phyloP scores from a whole-genome alignment of 2,797 vertebrate species.

The Artibeus jamaicensis region DNA sequence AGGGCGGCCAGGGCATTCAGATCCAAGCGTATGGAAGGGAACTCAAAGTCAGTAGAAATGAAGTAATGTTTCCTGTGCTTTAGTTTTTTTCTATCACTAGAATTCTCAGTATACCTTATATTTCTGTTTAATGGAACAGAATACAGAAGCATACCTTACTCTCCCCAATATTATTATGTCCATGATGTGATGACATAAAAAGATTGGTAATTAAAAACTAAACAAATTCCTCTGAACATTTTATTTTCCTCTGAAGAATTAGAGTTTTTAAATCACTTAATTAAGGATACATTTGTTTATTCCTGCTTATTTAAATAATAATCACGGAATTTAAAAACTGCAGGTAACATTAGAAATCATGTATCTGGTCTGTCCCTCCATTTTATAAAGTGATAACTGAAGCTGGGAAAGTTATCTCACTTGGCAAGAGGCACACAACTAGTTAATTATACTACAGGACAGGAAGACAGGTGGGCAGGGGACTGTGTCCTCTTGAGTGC shows the following conservation, averaged over 20 bases:
- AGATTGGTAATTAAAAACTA: not conserved
- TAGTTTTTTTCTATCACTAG: not conserved
- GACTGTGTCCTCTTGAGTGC: not conserved
- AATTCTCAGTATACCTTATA: not conserved
- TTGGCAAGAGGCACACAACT: not conserved
- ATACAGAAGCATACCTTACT: not conserved
- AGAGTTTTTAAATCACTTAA: not conserved
- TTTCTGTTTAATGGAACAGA: not conserved
- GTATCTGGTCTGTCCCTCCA: not conserved
- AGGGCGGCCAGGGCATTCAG: not conserved
- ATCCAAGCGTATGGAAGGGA: not conserved
- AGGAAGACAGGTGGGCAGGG: not conserved
- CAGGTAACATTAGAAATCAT: not conserved
- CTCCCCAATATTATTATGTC: not conserved
- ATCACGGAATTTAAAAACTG: not conserved
- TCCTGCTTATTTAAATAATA: not conserved
- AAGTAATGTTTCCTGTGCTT: not conserved
- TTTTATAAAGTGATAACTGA: not conserved
- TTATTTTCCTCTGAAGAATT: constrained; percentile 16
- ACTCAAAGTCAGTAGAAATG: not conserved
- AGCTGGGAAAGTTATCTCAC: not conserved
- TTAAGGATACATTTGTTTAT: not conserved
- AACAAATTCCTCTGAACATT: not conserved
- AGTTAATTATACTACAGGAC: not conserved
- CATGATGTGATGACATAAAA: not conserved